Conservation (phyloP, 2,888 invertebrate species). For the Phyto melanocephala region DNA sequence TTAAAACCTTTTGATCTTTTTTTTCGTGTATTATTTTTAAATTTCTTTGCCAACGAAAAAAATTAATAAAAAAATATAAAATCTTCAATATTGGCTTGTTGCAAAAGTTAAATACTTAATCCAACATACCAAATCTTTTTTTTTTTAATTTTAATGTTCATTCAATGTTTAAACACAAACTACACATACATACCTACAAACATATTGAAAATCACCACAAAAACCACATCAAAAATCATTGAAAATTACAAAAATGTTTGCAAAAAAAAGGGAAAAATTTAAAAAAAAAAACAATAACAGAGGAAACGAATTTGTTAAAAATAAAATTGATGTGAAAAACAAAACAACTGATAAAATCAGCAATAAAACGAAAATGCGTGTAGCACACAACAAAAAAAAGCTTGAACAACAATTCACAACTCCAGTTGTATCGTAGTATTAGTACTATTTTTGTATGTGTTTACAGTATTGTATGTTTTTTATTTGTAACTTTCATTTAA, state of each 20-base stretch:
- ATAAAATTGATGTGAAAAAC: constrained; percentile 40
- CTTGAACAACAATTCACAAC: no score
- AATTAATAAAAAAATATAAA: constrained; percentile 17
- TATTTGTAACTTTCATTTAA: no score
- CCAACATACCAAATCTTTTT: constrained; percentile 27
- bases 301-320: constrained; percentile 32
- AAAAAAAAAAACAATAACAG: not conserved
- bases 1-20: not conserved
- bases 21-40: not conserved
- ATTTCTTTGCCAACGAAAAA: not conserved
- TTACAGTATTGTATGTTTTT: no score
- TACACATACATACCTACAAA: constrained; percentile 24
- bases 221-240: constrained; percentile 59
- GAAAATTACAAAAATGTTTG: constrained; percentile 26
- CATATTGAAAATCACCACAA: constrained; percentile 58
- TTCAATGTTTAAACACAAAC: constrained; percentile 27
- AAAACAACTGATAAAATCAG: constrained; percentile 41
- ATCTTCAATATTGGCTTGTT: constrained; percentile 39
- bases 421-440: no score
- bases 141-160: not conserved
- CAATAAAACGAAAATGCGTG: constrained; percentile 33
- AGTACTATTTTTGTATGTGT: no score
- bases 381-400: no score
- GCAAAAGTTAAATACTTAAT: constrained; percentile 51
- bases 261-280: not conserved